A percentile compares a stretch with the other conserved stretches of the same genome.
These are phyloP conservation scores for Sciurus carolinensis DNA, from an alignment of 2,797 vertebrate species.

Conservation along the genomic window DNA sequence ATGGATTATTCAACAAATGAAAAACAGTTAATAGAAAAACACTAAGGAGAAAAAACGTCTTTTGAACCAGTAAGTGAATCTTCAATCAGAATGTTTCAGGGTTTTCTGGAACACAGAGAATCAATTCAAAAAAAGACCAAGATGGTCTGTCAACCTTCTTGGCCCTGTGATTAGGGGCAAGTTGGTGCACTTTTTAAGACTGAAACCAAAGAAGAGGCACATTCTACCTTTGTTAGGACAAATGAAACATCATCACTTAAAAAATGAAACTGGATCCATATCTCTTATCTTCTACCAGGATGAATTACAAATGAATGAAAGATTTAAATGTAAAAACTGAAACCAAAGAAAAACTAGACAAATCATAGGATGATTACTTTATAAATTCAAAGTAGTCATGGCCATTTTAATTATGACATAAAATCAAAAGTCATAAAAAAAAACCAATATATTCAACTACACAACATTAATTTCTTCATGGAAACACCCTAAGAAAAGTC, in stretches of 20 bases:
- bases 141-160: not conserved
- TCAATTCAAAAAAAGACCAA: conserved; percentile 10
- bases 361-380: not conserved
- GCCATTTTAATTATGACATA: not conserved
- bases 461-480: conserved; percentile 30
- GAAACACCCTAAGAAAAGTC: not conserved
- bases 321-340: conserved; percentile 34
- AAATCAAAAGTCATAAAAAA: conserved; percentile 37
- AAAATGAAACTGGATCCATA: not conserved
- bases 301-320: conserved; percentile 28
- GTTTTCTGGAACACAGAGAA: not conserved
- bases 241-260: not conserved
- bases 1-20: conserved; percentile 33
- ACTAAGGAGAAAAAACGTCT: not conserved
- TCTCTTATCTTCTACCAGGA: not conserved
- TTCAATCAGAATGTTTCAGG: not conserved
- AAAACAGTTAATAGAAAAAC: not conserved
- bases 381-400: not conserved
- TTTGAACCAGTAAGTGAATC: not conserved
- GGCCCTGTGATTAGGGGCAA: not conserved
- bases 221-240: not conserved
- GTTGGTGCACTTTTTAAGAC: conserved; percentile 5
- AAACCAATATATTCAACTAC: not conserved
- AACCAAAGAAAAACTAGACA: conserved; percentile 5
- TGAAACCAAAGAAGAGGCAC: conserved; percentile 15